Evolutionary conservation across 1,140 invertebrate genomes (phyloP), one percentile per base, ranked within the genome.

Genomic region (Epicauta chinensis): DNA sequence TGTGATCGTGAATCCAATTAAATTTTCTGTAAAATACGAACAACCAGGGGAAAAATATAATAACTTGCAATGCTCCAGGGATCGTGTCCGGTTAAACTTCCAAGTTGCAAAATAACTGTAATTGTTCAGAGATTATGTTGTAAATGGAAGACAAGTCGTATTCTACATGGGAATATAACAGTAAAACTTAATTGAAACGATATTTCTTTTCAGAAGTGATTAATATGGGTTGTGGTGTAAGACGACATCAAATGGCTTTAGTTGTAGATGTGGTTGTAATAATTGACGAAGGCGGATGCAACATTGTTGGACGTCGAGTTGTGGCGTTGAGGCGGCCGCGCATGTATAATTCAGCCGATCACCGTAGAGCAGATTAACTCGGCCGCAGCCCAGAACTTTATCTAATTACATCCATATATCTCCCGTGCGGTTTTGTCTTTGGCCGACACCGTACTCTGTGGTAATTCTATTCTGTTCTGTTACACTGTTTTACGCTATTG

Each of bases 361-460:
- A 47, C 51, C 52, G 35, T 36, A 44, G 44, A 56, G 46, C 55
- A 60, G 62, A 63, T 63, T 63, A 63, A 61, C 59, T 62, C 59
- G 60, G 40, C 62, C 62, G 47, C 62, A 62, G 55, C 60, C 52
- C 57, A 55, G 55, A 63, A 63, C 60, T 63, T 63, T 59, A 63
- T 63, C 62, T 63, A 63, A 63, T 63, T 63, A 61, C 59, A 50
- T 61, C 48, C 59, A 58, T 62, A 63, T 59, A 62, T 60, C 58
- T 62, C 60, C 47, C 57, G 35, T 59, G 61, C 51, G 61, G 61
- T 63, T 58, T 58, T 58, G 58, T 62, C 60, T 62, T 58, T 38
- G 45, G 45, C 51, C 49, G 50, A 32, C 44, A 42, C 51, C 38
- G 44, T 47, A 23, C 23, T 53, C 51, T 47, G 51, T 36, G 51